Base-by-base conservation (phyloP, 2,888 invertebrate species). In the Melieria crassipennis region DNA sequence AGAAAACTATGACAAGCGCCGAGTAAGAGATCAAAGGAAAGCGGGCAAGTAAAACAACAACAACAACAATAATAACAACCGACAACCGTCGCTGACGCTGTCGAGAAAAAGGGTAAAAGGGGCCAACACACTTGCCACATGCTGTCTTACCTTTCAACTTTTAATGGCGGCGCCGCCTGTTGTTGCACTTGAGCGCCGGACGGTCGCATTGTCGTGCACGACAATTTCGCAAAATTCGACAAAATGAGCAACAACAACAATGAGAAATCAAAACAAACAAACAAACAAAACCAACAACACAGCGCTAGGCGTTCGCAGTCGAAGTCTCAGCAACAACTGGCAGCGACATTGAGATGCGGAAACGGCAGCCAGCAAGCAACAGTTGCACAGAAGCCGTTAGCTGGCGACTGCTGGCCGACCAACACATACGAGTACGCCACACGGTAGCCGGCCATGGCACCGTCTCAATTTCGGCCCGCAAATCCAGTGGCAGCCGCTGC, bases 371-470 rank as follows among this genome's bases (percentile, higher is more conserved):
- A 16, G 43, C 16, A 30, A 30, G 43, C 55, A 65, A n/a, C 45
- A 7, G 52, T 45, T 47, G 46, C 55, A 69, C 69, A 63, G 63
- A 63, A 69, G 69, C 69, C 69, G 69, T 69, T 69, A 69, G 62
- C 47, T 63, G 60, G 67, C 52, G 60, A 60, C 45, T 43, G 64
- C 50, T 64, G 64, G 3, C 30, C 30, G 30, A 30, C 30, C 30
- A 30, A 30, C 30, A 30, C 30, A 30, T 30, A 67, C 60, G 58
- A 67, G 30, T 52, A 13, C 30, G 60, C 52, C 16, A 45, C 61
- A 67, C 67, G 61, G 60, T 67, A 50, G 50, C 43, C 64, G 45
- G 1, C 50, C 42, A 64, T 48, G 16, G 30, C 63, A 11, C 42
- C 11, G 7, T 11, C n/a, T 10, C 46, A 58, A 30, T 30, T 58